Evolutionary conservation across 1,140 invertebrate genomes (phyloP), one percentile per base, ranked within the genome.

Genomic region (Rhopalosiphum padi): DNA sequence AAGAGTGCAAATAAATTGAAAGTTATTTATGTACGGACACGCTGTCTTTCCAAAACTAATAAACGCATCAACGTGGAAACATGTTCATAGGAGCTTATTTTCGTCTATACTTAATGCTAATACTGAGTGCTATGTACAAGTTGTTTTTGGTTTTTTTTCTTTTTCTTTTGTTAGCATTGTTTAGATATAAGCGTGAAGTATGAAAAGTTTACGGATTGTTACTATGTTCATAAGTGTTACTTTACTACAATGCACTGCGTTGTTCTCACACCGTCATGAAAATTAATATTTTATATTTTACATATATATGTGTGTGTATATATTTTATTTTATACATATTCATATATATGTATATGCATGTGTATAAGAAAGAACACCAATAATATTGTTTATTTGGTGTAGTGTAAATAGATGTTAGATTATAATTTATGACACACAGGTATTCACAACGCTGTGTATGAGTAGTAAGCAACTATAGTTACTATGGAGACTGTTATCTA

Each of bases 31-130:
- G 91, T 93, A 93, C 7, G 77, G 46, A 85, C 91, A 83, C 21
- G 43, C 43, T 41, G 77, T 85, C 91, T 85, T 93, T 93, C 46
- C 53, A 30, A 46, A 85, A 93, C 48, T 83, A 93, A 93, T 48
- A 82, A 83, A 91, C 7, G 91, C 77, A 85, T 48, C 43, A 85
- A 93, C n/a, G 35, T n/a, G 43, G 77, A 85, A 37, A 93, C n/a
- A 93, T 93, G 91, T 93, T 85, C 91, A 93, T 93, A 93, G 82
- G 91, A 93, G 91, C 91, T 93, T 93, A 93, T 51, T 92, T 68
- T 85, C 35, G 23, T 91, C 68, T 86, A 37, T 93, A 93, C 91
- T 93, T 86, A 91, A 93, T 93, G 91, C 91, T 85, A 85, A 85
- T 85, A 53, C 35, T 37, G 77, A 83, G 77, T 93, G 91, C 91